These are phyloP conservation scores for Rousettus madagascariensis DNA, from an alignment of 2,797 vertebrate species.

Conservation along the genomic window DNA sequence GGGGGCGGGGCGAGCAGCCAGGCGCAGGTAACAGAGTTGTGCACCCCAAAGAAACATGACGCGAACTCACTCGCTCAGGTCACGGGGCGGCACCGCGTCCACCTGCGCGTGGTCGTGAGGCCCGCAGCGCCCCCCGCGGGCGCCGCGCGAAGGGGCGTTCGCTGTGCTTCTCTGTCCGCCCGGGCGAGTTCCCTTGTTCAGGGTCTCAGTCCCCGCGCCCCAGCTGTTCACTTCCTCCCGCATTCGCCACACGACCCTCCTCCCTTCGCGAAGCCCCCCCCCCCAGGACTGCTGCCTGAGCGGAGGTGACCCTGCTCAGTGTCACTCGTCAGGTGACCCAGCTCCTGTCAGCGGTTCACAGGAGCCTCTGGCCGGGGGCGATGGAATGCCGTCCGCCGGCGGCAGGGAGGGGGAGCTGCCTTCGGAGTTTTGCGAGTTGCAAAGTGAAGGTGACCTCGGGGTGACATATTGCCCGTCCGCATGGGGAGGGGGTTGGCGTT, in stretches of 20 bases:
- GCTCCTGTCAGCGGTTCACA: neutral
- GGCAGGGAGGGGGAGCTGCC: neutral
- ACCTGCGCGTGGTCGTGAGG: fast-evolving
- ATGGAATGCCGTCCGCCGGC: neutral
- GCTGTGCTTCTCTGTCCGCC: fast-evolving
- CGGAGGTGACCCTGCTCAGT: too few relatives aligned
- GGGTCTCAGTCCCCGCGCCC: neutral
- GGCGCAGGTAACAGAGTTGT: neutral
- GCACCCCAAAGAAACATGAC: too few relatives aligned
- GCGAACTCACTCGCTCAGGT: too few relatives aligned
- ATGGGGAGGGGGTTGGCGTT: fast-evolving
- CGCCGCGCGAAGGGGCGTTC: fast-evolving
- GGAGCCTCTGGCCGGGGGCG: fast-evolving
- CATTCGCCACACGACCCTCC: fast-evolving
- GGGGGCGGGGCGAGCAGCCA: fast-evolving
- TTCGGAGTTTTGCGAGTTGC: fast-evolving
- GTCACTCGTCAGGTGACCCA: neutral
- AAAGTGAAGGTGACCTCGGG: neutral
- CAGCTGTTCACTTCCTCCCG: fast-evolving
- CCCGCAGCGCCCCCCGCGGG: too few relatives aligned
- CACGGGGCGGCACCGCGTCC: fast-evolving
- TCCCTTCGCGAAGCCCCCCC: fast-evolving
- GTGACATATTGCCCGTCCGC: neutral
- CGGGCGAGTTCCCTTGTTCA: fast-evolving
- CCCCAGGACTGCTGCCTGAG: too few relatives aligned